Percentiles rank a stretch among this genome's conserved stretches.
Evolutionary conservation across 2,797 vertebrate genomes (phyloP).

Genomic region (Astyanax mexicanus): DNA sequence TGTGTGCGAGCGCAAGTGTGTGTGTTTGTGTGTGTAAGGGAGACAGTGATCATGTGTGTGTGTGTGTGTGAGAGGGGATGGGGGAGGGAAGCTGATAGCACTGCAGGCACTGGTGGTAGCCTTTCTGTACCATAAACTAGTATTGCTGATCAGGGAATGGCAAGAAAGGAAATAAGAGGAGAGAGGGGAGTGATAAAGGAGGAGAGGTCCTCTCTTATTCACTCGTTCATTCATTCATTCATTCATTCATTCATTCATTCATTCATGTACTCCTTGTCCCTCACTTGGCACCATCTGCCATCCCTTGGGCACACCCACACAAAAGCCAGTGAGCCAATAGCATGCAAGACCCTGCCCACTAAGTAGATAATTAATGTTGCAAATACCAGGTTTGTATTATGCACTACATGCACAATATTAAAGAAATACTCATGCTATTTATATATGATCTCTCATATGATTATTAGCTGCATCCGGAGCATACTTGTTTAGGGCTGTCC

Average conservation of each 20-base stretch:
- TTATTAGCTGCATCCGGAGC: too few relatives aligned
- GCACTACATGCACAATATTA: not conserved
- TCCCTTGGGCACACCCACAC: slow-evolving; percentile 81
- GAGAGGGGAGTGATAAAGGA: slow-evolving; percentile 11
- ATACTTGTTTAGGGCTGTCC: too few relatives aligned
- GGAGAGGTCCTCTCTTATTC: slow-evolving; percentile 64
- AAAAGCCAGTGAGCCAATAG: slow-evolving; percentile 80
- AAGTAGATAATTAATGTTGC: slow-evolving; percentile 71
- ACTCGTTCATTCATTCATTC: slow-evolving; percentile 47
- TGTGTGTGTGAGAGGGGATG: not conserved
- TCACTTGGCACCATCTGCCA: slow-evolving; percentile 89
- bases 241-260: slow-evolving; percentile 63
- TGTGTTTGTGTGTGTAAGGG: too few relatives aligned
- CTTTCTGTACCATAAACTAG: not conserved
- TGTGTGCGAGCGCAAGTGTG: not conserved
- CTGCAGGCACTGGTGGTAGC: slow-evolving; percentile 8
- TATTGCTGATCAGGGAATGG: slow-evolving; percentile 40
- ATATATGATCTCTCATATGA: too few relatives aligned
- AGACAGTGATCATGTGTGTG: too few relatives aligned
- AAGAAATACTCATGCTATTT: not conserved
- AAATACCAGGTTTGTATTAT: not conserved
- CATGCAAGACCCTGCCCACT: slow-evolving; percentile 57
- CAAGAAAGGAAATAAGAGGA: slow-evolving; percentile 30
- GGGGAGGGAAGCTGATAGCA: slow-evolving; percentile 18
- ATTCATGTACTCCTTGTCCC: slow-evolving; percentile 51